Evolutionary conservation across 1,140 invertebrate genomes (phyloP).

Genomic region (Eulimnadia texana): DNA sequence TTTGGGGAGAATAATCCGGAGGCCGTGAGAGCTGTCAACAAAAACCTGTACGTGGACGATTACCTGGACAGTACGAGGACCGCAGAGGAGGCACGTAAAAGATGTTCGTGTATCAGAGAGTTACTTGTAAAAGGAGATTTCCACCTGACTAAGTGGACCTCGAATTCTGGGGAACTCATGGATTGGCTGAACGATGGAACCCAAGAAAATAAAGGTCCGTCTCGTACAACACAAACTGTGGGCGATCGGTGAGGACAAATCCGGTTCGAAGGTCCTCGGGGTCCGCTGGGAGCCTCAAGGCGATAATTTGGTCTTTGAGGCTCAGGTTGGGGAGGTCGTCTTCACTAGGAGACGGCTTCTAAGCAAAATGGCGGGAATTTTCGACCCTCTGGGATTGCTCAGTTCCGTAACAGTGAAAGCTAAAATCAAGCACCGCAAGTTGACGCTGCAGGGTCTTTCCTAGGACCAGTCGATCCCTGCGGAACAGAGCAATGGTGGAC

Average conservation of each 20-base stretch:
- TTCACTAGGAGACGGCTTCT: neutral
- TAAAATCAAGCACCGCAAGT: neutral
- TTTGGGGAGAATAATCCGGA: neutral
- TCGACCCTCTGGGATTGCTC: neutral
- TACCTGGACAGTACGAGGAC: neutral
- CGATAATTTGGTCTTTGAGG: neutral
- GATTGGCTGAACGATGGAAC: neutral
- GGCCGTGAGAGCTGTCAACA: neutral
- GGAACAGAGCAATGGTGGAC: neutral
- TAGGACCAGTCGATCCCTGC: neutral
- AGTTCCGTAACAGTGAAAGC: neutral
- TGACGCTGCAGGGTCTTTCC: neutral
- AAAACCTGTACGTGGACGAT: slow-evolving; percentile 4
- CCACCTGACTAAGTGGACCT: slow-evolving; percentile 5
- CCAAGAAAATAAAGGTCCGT: neutral
- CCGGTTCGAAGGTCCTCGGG: neutral
- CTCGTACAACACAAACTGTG: too few species aligned
- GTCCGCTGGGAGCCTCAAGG: neutral
- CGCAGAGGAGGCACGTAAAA: neutral
- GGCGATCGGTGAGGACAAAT: neutral
- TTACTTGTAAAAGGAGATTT: slow-evolving; percentile 2
- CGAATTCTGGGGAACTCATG: neutral
- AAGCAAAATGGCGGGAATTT: neutral
- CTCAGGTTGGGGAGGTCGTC: neutral
- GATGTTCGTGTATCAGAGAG: neutral